Evolutionary conservation across 1,140 invertebrate species (phyloP), one percentile per base, ranked within the genome.

Genomic region (Drosophila quadrilineata): DNA sequence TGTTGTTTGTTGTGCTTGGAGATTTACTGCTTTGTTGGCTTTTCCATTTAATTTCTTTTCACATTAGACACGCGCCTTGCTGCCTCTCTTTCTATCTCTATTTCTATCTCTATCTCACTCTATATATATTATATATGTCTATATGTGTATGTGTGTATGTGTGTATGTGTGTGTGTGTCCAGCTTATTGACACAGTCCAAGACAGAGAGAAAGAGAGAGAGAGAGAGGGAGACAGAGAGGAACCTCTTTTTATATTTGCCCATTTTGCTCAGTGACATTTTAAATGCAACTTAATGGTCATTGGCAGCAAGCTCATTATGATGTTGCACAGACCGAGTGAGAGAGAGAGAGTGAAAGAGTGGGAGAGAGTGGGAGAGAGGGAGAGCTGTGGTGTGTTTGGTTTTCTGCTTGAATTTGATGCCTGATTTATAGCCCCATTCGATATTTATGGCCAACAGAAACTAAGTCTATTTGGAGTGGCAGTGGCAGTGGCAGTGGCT

Each of bases 241-340:
- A n/a, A n/a, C n/a, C n/a, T n/a, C n/a, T n/a, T n/a, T n/a, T n/a
- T n/a, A n/a, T n/a, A n/a, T n/a, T n/a, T n/a, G n/a, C n/a, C n/a
- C n/a, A n/a, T n/a, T n/a, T n/a, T n/a, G n/a, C 10, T 19, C 54
- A 62, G 50, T 82, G 76, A 77, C 77, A 84, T 72, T 84, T 82
- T 76, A 82, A 82, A 82, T 77, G 77, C 70, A 77, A 84, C 58
- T 73, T 84, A 82, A 82, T 82, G 77, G 77, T 57, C 56, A 49
- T 21, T 28, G 48, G 48, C 46, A 38, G n/a, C n/a, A 53, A 60
- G 56, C 63, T 66, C 56, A 66, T 66, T 66, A 66, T 66, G 60
- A 60, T 60, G n/a, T n/a, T n/a, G n/a, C n/a, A n/a, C n/a, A n/a
- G n/a, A 10, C 16, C 17, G 36, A 40, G 36, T n/a, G 36, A 38